Conservation (phyloP, 2,888 invertebrate genomes). For the Helleia helle region DNA sequence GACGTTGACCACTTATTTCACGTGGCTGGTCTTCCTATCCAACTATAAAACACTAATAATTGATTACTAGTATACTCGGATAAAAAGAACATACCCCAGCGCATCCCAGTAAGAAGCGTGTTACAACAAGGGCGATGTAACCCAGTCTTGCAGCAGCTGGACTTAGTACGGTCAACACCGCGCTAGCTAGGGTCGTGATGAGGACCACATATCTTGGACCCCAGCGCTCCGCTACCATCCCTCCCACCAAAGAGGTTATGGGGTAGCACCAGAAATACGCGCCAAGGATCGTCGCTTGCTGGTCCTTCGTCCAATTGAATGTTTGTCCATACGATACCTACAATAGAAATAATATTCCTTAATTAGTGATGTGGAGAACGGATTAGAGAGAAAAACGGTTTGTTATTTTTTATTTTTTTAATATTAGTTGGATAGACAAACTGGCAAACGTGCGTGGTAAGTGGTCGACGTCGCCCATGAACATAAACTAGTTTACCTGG, state of each 20-base stretch:
- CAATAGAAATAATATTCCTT: too few species aligned
- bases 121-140: conserved; percentile 68
- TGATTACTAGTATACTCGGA: too few species aligned
- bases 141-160: conserved; percentile 75
- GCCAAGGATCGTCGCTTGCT: conserved; percentile 78
- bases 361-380: too few species aligned
- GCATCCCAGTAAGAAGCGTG: conserved; percentile 76
- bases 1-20: too few species aligned
- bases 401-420: too few species aligned
- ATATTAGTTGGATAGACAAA: too few species aligned
- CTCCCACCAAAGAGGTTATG: conserved; percentile 77
- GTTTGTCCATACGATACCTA: conserved; percentile 28
- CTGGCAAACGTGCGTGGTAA: too few species aligned
- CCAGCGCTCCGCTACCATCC: conserved; percentile 78
- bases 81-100: conserved; percentile 76
- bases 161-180: conserved; percentile 72
- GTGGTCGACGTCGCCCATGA: too few species aligned
- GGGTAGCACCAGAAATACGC: conserved; percentile 82
- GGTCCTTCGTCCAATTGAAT: conserved; percentile 73
- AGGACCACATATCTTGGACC: conserved; percentile 76
- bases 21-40: too few species aligned
- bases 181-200: conserved; percentile 61
- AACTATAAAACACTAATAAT: too few species aligned
- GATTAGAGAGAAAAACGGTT: too few species aligned
- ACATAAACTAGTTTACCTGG: too few species aligned